Conservation (phyloP, 2,797 vertebrate species). For the Podarcis lilfordi region DNA sequence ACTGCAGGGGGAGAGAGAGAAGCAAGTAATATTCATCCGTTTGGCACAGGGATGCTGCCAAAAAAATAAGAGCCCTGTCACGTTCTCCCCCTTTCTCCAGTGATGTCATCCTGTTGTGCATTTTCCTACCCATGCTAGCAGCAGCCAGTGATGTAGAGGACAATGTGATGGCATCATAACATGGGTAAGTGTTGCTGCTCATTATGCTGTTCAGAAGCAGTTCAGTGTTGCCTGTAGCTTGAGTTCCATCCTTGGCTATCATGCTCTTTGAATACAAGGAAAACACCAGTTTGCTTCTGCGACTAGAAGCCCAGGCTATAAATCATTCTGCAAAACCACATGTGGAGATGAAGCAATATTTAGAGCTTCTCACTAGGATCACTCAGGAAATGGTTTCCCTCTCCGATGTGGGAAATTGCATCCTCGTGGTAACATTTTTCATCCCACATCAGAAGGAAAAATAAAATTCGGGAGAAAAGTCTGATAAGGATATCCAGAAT, state of each 20-base stretch:
- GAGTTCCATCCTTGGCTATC: neutral
- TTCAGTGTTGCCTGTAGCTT: neutral
- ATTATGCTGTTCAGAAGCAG: neutral
- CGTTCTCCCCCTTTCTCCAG: neutral
- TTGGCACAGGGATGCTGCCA: neutral
- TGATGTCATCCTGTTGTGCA: neutral
- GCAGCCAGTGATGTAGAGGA: neutral
- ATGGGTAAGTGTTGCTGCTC: neutral
- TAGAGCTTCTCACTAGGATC: neutral
- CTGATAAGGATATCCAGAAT: neutral
- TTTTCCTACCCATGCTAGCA: neutral
- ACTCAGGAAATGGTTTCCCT: neutral
- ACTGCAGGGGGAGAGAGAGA: neutral
- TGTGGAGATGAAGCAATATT: neutral
- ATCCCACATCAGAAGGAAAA: neutral
- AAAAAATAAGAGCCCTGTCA: neutral
- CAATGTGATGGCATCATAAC: neutral
- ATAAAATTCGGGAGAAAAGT: neutral
- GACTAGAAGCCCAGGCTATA: neutral
- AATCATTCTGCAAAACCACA: neutral
- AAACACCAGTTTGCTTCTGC: neutral
- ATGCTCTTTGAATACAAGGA: neutral
- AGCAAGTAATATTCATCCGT: neutral
- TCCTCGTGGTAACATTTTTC: neutral
- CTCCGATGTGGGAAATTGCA: neutral